Evolutionary conservation across 2,797 vertebrate species (phyloP), one percentile per base, ranked within the genome.

Genomic region (Acipenser oxyrinchus): DNA sequence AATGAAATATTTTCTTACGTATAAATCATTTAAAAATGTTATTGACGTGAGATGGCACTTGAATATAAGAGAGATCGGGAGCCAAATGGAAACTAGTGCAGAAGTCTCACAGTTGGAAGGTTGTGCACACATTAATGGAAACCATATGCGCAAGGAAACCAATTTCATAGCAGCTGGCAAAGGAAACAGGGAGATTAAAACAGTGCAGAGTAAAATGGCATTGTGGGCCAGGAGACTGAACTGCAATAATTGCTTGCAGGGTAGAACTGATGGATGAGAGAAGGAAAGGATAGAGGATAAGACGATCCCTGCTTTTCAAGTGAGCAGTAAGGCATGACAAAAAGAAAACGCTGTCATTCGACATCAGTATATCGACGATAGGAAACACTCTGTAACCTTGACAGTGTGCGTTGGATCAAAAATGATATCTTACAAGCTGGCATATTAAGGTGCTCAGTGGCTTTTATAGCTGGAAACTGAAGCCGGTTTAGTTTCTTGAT

Each of bases 321-420:
- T 77, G 78, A 85, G 79, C 75, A 75, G 78, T 72, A 78, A 69
- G 64, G 37, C 52, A 68, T 84, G 84, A 81, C 87, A 89, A 85
- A 82, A 80, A 66, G 70, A 71, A 58, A 69, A 65, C 68, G 74
- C 64, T 63, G 78, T 77, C 66, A 71, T 77, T 37, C 37, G 37
- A 37, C 37, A 37, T 37, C 37, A 37, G 37, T 37, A 37, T 37
- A 37, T 37, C 37, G 37, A 37, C 5, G 37, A 37, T 37, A 37
- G 37, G 37, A 37, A 37, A 37, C 37, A 37, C 37, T 37, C 3
- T 37, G 37, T 37, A 37, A 37, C 37, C 37, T 4, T 5, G 37
- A 37, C 5, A 5, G 37, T 37, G 37, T 37, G 37, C 37, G 1
- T 37, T 37, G 37, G 37, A 37, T 37, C 37, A 37, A 37, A 37